A percentile compares a stretch with the other conserved stretches of the same genome.
phyloP scores from a whole-genome alignment of 2,797 vertebrate genomes.

The Pagetopsis macropterus region DNA sequence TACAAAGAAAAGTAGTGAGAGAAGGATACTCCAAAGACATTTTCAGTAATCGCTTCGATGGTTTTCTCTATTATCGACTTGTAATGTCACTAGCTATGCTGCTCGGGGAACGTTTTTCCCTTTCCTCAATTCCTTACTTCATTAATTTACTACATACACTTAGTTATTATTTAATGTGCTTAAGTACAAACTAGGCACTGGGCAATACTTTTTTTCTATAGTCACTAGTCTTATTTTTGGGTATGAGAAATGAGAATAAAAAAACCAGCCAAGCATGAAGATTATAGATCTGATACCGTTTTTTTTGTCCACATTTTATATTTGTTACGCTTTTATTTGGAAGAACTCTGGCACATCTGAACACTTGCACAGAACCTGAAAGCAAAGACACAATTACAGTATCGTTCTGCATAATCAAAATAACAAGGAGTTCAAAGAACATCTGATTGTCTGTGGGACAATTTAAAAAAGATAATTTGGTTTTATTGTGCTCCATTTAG shows the following conservation, averaged over 20 bases:
- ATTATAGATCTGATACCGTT: not conserved
- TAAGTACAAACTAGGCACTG: not conserved
- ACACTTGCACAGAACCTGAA: not conserved
- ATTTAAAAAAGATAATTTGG: constrained; percentile 1
- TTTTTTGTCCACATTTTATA: not conserved
- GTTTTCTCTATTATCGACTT: constrained; percentile 11
- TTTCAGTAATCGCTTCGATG: not conserved
- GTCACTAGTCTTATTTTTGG: not conserved
- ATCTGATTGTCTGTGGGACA: constrained; percentile 3
- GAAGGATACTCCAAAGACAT: not conserved
- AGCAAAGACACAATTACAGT: not conserved
- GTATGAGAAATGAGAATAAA: not conserved
- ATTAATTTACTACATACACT: too few relatives aligned
- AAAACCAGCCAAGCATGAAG: not conserved
- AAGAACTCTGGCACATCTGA: not conserved
- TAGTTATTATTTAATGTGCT: too few relatives aligned
- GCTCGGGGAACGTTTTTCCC: not conserved
- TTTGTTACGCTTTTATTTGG: constrained; percentile 2
- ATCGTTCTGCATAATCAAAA: constrained; percentile 24
- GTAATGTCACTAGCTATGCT: constrained; percentile 14
- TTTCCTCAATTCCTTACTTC: not conserved
- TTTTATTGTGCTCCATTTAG: constrained; percentile 6
- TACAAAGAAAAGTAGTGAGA: not conserved
- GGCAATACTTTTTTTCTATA: not conserved
- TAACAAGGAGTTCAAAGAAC: constrained; percentile 11